A percentile compares a stretch with the other conserved stretches of the same genome.
These are phyloP conservation scores for Xestia xanthographa DNA, from an alignment of 2,888 invertebrate genomes.

Conservation along the genomic window DNA sequence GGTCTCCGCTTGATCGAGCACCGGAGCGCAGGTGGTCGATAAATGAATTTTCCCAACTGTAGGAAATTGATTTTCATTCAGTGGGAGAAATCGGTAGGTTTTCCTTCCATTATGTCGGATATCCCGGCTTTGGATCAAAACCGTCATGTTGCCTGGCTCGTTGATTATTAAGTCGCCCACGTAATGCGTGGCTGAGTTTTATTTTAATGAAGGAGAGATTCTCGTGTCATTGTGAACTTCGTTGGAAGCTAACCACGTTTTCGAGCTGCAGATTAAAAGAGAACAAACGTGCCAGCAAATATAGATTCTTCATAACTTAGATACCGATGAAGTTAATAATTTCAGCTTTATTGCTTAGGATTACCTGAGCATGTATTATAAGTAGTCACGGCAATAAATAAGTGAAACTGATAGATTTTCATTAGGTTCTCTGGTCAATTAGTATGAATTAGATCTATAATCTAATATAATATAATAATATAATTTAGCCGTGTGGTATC, in stretches of 20 bases:
- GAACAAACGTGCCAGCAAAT: neutral
- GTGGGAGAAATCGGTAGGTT: slow-evolving; percentile 72
- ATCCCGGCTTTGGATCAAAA: slow-evolving; percentile 63
- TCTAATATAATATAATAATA: too few species aligned
- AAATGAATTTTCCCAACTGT: slow-evolving; percentile 80
- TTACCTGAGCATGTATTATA: neutral
- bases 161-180: slow-evolving; percentile 60
- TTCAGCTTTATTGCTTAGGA: neutral
- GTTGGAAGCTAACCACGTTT: slow-evolving; percentile 23
- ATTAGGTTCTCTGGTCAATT: neutral
- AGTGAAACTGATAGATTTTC: slow-evolving; percentile 6
- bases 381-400: neutral
- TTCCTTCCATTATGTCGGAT: slow-evolving; percentile 69
- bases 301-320: neutral
- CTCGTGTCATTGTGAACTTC: slow-evolving; percentile 25
- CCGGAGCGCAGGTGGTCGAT: slow-evolving; percentile 81
- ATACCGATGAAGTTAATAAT: neutral
- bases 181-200: slow-evolving; percentile 24
- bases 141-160: slow-evolving; percentile 50
- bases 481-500: too few species aligned
- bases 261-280: slow-evolving; percentile 13
- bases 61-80: slow-evolving; percentile 83
- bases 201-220: slow-evolving; percentile 30
- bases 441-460: slow-evolving; percentile 6
- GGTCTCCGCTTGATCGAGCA: slow-evolving; percentile 78